Conservation (phyloP, 37 sponge, comb jelly and placozoan genomes). For the Halisarca cf. caerulea region DNA sequence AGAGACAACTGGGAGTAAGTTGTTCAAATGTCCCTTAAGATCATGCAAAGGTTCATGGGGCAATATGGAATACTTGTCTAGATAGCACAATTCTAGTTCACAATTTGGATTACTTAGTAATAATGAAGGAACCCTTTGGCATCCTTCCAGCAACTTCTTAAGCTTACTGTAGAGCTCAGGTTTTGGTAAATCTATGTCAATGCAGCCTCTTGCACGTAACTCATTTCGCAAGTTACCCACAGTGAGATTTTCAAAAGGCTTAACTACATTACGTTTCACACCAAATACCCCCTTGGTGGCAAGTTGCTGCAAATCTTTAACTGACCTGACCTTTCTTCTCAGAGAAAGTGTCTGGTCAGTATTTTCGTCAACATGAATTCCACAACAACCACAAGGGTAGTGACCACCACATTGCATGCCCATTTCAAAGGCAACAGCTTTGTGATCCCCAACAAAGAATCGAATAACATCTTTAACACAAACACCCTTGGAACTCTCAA, state of each 20-base stretch:
- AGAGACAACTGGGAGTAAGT: neutral
- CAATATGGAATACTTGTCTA: conserved; percentile 9
- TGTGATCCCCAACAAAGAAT: conserved; percentile 46
- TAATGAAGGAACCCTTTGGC: conserved; percentile 20
- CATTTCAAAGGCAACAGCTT: conserved; percentile 42
- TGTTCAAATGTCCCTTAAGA: conserved; percentile 32
- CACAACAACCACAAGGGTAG: conserved; percentile 42
- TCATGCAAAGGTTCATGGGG: conserved; percentile 29
- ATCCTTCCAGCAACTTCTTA: too few relatives aligned
- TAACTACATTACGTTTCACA: neutral
- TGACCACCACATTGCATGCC: conserved; percentile 44
- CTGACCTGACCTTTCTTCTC: neutral
- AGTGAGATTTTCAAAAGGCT: conserved; percentile 15
- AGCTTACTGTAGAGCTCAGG: neutral
- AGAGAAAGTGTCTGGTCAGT: conserved; percentile 32
- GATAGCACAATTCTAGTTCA: neutral
- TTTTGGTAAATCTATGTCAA: conserved; percentile 5
- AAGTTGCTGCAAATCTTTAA: conserved; percentile 20
- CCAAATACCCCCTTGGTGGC: conserved; percentile 23
- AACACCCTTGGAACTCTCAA: conserved; percentile 18
- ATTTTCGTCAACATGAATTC: neutral
- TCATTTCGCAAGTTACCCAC: conserved; percentile 3
- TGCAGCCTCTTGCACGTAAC: conserved; percentile 8
- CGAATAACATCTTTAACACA: conserved; percentile 8
- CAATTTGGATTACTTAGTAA: conserved; percentile 24